Evolutionary conservation across 2,888 invertebrate species (phyloP).

Genomic region (Celastrina argiolus): DNA sequence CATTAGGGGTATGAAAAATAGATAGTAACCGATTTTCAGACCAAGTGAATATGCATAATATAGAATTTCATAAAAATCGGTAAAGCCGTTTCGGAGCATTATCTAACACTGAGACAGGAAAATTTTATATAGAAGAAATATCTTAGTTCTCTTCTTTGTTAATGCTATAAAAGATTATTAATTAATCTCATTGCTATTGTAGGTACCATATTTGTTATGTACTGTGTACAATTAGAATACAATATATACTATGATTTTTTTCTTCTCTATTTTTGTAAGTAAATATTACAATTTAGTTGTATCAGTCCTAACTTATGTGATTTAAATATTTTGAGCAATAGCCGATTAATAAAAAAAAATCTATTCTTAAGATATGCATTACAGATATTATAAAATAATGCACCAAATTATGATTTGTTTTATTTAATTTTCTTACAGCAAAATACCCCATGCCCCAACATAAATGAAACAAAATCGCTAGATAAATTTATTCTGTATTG

Average conservation of each 20-base stretch:
- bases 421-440: not conserved
- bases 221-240: constrained; percentile 50
- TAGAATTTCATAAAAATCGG: no score
- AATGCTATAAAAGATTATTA: no score
- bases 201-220: constrained; percentile 39
- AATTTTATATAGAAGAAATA: no score
- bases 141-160: no score
- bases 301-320: constrained; percentile 11
- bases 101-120: no score
- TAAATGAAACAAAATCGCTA: no score
- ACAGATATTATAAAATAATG: not conserved
- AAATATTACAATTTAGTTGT: not conserved
- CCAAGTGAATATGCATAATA: no score
- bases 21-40: no score
- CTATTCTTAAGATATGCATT: not conserved
- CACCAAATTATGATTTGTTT: not conserved
- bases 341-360: not conserved
- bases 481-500: no score
- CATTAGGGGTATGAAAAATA: no score
- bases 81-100: no score
- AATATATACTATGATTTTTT: constrained; percentile 13
- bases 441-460: no score
- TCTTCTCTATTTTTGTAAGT: constrained; percentile 1
- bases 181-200: not conserved
- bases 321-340: not conserved